Evolutionary conservation across 2,797 vertebrate genomes (phyloP), one percentile per base, ranked within the genome.

Genomic region (Sebastes hopkinsi): DNA sequence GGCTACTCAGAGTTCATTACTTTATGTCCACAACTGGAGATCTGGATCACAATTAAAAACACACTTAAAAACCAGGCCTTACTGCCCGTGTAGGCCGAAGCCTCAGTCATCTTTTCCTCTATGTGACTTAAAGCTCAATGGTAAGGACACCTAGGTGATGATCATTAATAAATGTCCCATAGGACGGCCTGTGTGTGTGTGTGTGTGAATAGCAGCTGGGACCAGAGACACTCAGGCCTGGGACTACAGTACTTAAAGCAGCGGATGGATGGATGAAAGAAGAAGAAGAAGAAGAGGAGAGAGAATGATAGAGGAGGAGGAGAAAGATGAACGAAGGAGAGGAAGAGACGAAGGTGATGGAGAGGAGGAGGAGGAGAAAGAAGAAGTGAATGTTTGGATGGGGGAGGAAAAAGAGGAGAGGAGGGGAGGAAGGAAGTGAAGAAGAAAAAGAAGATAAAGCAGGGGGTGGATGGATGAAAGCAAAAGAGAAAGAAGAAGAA

Each of bases 111-210:
- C 5, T 22, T 56, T 56, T 65, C 50, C 38, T 70, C 25, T 20
- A 1, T 29, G 14, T 59, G 67, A 78, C 58, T 75, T 86, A 54
- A 86, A 87, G 81, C 75, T 79, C 27, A 42, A 32, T 62, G 59
- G 59, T 83, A 88, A 90, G 79, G 87, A 84, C 87, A 87, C 85
- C 29, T 70, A 20, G 85, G 86, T 90, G 87, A 84, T 80, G 74
- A 79, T 69, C 12, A 54, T 38, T 29, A 38, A 77, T 50, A 25
- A 73, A 60, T 50, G 64, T 64, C 9, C 71, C 65, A 25, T 1
- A 18, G 58, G n/a, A 34, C 22, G 16, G 18, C 9, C 2, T 38
- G 16, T 32, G 29, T 60, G 6, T 38, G 16, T 32, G 29, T 60
- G 6, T 42, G 38, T 42, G 13, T 38, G 38, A 16, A 16, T 42